These are phyloP conservation scores for Andrena chrysosceles DNA, from an alignment of 2,888 invertebrate species.

Conservation along the genomic window DNA sequence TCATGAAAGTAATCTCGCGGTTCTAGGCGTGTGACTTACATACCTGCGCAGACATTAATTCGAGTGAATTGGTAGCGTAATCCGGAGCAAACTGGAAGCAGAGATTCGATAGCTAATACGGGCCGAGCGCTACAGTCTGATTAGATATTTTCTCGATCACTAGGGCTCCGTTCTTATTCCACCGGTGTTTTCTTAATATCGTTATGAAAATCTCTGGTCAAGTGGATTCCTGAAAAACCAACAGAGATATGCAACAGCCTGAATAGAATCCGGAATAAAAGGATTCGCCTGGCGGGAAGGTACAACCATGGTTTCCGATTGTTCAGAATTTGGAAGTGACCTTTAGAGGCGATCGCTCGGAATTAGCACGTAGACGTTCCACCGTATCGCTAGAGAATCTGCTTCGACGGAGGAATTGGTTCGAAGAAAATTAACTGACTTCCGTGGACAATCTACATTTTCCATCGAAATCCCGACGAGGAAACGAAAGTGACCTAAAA, in stretches of 20 bases:
- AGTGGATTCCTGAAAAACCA: background rate
- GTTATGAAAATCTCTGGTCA: background rate
- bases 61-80: conserved; percentile 7
- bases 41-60: conserved; percentile 18
- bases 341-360: background rate
- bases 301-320: background rate
- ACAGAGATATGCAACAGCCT: background rate
- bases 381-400: background rate
- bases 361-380: conserved; percentile 35
- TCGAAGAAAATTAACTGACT: conserved; percentile 19
- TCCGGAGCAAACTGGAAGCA: background rate
- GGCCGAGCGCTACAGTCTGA: too few relatives aligned
- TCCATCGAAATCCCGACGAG: background rate
- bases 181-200: background rate
- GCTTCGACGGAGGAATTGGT: background rate
- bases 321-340: background rate
- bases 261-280: background rate
- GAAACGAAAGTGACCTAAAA: background rate
- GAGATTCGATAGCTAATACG: background rate
- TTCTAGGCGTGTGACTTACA: background rate
- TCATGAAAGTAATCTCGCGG: too few relatives aligned
- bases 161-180: background rate
- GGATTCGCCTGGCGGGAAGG: background rate
- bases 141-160: background rate
- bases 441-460: background rate